A percentile compares a stretch with the other conserved stretches of the same genome.
phyloP scores from a whole-genome alignment of 1,140 invertebrate genomes.

The Heliothis subflexa region DNA sequence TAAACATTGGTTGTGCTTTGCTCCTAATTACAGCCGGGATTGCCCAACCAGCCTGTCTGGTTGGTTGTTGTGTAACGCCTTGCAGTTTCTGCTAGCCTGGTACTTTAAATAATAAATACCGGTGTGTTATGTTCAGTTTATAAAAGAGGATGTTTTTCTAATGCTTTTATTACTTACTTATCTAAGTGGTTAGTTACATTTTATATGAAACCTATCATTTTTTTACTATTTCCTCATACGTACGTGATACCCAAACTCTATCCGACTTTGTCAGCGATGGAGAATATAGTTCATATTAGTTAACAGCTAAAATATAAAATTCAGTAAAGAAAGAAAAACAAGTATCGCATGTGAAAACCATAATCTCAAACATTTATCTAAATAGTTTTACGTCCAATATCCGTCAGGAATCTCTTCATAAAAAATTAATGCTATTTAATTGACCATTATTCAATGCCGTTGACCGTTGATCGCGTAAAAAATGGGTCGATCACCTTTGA shows the following conservation, averaged over 20 bases:
- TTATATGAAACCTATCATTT: too few species aligned
- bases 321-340: background rate
- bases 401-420: background rate
- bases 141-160: background rate
- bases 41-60: conserved; percentile 29
- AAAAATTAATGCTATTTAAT: conserved; percentile 23
- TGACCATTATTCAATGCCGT: conserved; percentile 34
- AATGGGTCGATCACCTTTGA: conserved; percentile 53
- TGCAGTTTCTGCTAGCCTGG: conserved; percentile 38
- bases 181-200: too few species aligned
- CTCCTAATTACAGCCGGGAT: conserved; percentile 45
- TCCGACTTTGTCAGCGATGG: too few species aligned
- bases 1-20: conserved; percentile 24
- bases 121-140: background rate
- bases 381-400: conserved; percentile 11
- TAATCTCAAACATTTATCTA: conserved; percentile 16
- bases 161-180: too few species aligned
- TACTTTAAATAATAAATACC: conserved; percentile 27
- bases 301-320: too few species aligned
- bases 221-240: too few species aligned
- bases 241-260: too few species aligned
- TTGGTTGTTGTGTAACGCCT: conserved; percentile 37
- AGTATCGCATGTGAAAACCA: background rate
- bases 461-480: conserved; percentile 42
- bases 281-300: too few species aligned